Percentiles rank a stretch among this genome's conserved stretches.
These are phyloP conservation scores for Piscicola geometra DNA, from an alignment of 2,888 invertebrate genomes.

Conservation along the genomic window DNA sequence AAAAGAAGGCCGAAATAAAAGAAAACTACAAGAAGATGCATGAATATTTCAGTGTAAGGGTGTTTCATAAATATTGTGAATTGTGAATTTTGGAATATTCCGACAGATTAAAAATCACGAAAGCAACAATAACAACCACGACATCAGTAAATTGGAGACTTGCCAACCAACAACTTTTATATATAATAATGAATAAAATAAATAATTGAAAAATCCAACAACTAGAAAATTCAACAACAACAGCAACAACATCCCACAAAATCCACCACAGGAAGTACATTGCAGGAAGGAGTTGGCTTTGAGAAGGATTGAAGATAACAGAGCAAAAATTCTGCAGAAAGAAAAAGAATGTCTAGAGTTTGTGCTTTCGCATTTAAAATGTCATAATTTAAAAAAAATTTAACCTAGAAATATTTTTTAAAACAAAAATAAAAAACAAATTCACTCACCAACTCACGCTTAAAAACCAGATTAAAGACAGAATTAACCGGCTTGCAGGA, in stretches of 20 bases:
- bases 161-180: too few species aligned
- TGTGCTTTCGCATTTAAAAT: not conserved
- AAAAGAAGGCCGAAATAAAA: not conserved
- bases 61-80: too few species aligned
- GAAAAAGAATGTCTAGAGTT: too few species aligned
- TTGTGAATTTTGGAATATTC: too few species aligned
- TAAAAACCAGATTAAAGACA: not conserved
- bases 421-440: not conserved
- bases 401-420: not conserved
- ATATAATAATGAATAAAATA: too few species aligned
- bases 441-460: not conserved
- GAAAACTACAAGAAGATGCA: conserved; percentile 6
- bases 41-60: not conserved
- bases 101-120: too few species aligned
- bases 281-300: not conserved
- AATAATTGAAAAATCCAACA: too few species aligned
- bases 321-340: too few species aligned
- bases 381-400: not conserved
- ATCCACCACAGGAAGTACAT: not conserved
- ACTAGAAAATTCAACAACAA: too few species aligned
- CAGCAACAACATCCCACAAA: too few species aligned
- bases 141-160: too few species aligned
- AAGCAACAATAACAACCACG: too few species aligned
- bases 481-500: not conserved
- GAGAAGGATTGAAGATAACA: not conserved